Conservation (phyloP, 2,797 vertebrate species). For the Bradypus variegatus region DNA sequence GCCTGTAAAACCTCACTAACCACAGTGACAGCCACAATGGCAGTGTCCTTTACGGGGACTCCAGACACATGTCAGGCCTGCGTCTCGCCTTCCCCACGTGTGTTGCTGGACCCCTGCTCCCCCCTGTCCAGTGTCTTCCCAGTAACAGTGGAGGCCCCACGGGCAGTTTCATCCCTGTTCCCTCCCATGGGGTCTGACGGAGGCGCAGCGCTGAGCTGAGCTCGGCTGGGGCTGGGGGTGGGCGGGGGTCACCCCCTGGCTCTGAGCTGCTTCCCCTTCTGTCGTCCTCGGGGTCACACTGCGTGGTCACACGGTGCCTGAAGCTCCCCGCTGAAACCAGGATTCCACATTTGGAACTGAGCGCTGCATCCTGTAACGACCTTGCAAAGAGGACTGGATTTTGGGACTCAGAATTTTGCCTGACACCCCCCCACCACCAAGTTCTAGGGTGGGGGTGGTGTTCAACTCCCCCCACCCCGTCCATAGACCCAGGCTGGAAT, state of each 20-base stretch:
- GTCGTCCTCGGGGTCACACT: background rate
- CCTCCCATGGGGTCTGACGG: background rate
- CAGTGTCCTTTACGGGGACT: background rate
- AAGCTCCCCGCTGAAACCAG: background rate
- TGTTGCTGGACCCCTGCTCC: background rate
- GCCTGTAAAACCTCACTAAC: background rate
- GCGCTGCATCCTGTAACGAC: no score
- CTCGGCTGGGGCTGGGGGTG: no score
- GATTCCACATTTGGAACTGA: background rate
- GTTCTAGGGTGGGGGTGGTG: background rate
- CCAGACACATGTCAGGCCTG: no score
- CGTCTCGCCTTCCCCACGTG: background rate
- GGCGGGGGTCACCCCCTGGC: rapidly evolving
- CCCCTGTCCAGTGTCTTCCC: background rate
- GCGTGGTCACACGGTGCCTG: background rate
- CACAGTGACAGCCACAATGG: background rate
- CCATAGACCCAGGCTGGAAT: background rate
- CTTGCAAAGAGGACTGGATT: background rate
- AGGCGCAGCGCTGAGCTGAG: background rate
- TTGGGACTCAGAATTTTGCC: background rate
- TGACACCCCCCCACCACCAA: no score
- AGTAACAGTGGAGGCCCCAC: background rate
- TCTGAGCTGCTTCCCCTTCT: background rate
- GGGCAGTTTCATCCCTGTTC: rapidly evolving
- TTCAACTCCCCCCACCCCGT: background rate